These are phyloP conservation scores for Epinephelus cyanopodus DNA, from an alignment of 2,113 vertebrate species.

Conservation along the genomic window DNA sequence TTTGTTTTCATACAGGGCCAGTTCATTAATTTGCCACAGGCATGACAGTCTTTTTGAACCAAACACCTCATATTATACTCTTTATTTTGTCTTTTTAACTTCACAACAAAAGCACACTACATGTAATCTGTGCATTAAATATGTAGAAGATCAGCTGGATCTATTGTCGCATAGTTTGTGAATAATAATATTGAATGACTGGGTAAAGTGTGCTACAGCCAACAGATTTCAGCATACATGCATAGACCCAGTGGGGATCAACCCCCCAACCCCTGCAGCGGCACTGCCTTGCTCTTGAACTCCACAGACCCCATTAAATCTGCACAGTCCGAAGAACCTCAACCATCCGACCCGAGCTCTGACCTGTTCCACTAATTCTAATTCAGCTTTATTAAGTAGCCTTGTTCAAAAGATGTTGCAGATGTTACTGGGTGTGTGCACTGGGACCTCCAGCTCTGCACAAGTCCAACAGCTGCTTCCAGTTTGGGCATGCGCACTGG, in stretches of 20 bases:
- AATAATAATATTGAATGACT: neutral
- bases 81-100: neutral
- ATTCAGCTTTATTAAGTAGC: neutral
- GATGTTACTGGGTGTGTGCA: constrained; percentile 53
- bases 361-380: neutral
- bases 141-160: neutral
- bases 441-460: neutral
- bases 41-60: neutral
- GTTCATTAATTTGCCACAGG: neutral
- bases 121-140: neutral
- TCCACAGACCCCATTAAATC: neutral
- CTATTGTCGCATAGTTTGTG: neutral
- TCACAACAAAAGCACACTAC: neutral
- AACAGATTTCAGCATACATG: neutral
- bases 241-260: neutral
- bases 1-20: neutral
- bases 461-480: constrained; percentile 58
- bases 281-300: neutral
- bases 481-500: constrained; percentile 52
- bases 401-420: constrained; percentile 12
- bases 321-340: neutral
- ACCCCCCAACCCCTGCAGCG: neutral
- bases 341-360: neutral
- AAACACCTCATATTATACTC: neutral
- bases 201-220: neutral